A percentile compares a stretch with the other conserved stretches of the same genome.
Evolutionary conservation across 2,888 invertebrate species (phyloP).

Genomic region (Phragmatobia fuliginosa): DNA sequence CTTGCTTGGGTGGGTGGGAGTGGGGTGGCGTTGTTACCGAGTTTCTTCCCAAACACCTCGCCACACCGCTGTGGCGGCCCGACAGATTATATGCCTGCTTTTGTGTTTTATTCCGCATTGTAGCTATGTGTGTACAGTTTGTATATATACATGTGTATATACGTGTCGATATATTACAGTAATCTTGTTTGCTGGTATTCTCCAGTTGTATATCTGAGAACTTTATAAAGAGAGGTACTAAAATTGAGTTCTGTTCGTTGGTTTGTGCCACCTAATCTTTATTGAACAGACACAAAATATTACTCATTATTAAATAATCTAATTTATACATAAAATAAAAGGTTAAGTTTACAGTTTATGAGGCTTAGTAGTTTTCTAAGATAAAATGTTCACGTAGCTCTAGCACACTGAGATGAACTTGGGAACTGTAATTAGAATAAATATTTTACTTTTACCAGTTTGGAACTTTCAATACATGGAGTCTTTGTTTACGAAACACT

Average conservation of each 20-base stretch:
- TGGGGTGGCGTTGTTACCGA: slow-evolving; percentile 56
- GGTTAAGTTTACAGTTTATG: too few relatives aligned
- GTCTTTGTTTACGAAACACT: too few relatives aligned
- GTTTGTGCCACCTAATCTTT: not conserved
- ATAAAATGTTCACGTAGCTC: too few relatives aligned
- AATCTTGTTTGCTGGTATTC: slow-evolving; percentile 39
- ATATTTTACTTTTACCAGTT: too few relatives aligned
- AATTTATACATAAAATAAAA: too few relatives aligned
- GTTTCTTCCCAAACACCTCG: slow-evolving; percentile 64
- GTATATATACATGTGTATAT: slow-evolving; percentile 3
- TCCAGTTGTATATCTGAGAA: slow-evolving; percentile 17
- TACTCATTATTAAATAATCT: too few relatives aligned
- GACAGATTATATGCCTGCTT: slow-evolving; percentile 59
- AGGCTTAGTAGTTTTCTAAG: too few relatives aligned
- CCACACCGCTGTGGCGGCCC: slow-evolving; percentile 54
- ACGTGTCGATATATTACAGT: slow-evolving; percentile 35
- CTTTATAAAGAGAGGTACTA: not conserved
- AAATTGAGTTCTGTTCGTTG: not conserved
- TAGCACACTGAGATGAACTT: too few relatives aligned
- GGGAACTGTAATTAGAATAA: too few relatives aligned
- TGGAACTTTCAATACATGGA: too few relatives aligned
- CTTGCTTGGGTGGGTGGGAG: slow-evolving; percentile 34
- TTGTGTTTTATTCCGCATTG: slow-evolving; percentile 52
- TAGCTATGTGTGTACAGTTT: slow-evolving; percentile 33
- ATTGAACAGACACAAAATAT: not conserved